Percentiles rank a stretch among this genome's conserved stretches.
These are phyloP conservation scores for Falco columbarius DNA, from an alignment of 2,797 vertebrate genomes.

Conservation along the genomic window DNA sequence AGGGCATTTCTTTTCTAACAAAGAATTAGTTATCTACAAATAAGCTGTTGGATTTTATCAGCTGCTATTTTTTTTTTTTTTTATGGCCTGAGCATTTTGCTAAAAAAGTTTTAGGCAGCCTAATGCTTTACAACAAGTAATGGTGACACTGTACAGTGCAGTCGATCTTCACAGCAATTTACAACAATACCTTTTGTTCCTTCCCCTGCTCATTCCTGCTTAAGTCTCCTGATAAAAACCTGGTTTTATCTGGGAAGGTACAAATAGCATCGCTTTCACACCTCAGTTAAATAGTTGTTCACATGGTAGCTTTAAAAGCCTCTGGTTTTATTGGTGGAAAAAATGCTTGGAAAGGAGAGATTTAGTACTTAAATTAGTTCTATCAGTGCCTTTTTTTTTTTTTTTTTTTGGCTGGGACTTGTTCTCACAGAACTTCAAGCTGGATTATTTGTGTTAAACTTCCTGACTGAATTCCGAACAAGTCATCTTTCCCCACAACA, in stretches of 20 bases:
- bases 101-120: not conserved
- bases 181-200: not conserved
- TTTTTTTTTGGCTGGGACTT: conserved; percentile 31
- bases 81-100: not conserved
- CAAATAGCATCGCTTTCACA: not conserved
- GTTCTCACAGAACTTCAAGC: conserved; percentile 71
- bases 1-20: not conserved
- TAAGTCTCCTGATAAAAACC: not conserved
- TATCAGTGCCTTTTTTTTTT: not conserved
- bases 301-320: conserved; percentile 6
- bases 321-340: conserved; percentile 3
- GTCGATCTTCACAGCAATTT: not conserved
- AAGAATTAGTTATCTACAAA: not conserved
- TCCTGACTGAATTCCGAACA: conserved; percentile 73
- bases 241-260: not conserved
- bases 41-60: not conserved
- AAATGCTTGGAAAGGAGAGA: conserved; percentile 40
- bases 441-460: conserved; percentile 74
- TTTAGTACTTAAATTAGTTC: conserved; percentile 48
- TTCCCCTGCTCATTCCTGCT: not conserved
- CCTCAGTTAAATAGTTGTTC: conserved; percentile 12
- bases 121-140: not conserved
- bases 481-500: conserved; percentile 61
- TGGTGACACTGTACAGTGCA: not conserved
- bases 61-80: not conserved